Conservation (phyloP, 1,140 invertebrate genomes). For the Hylaeus volcanicus region DNA sequence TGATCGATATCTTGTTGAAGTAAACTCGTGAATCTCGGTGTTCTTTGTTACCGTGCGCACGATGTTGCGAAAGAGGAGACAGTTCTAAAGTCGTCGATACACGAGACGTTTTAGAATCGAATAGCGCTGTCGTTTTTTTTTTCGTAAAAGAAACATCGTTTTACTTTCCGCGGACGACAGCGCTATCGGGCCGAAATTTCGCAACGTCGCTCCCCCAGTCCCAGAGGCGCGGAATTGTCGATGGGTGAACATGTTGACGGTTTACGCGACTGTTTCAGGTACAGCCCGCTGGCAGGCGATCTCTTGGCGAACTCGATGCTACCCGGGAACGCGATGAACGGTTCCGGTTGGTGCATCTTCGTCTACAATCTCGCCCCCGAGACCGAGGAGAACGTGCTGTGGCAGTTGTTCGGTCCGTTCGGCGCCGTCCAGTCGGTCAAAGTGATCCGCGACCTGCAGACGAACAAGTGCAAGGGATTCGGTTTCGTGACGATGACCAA, state of each 20-base stretch:
- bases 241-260: slow-evolving; percentile 38
- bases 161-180: too few relatives aligned
- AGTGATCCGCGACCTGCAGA: slow-evolving; percentile 97
- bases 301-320: slow-evolving; percentile 93
- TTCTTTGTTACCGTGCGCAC: too few relatives aligned
- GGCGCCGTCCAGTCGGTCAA: slow-evolving; percentile 99
- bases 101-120: too few relatives aligned
- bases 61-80: too few relatives aligned
- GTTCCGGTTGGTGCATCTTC: slow-evolving; percentile 98
- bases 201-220: not conserved
- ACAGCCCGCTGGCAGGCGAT: slow-evolving; percentile 96
- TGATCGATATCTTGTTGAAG: not conserved
- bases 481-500: slow-evolving; percentile 99
- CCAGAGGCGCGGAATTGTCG: not conserved
- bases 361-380: slow-evolving; percentile 99
- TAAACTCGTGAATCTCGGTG: too few relatives aligned
- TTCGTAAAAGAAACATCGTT: too few relatives aligned
- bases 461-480: slow-evolving; percentile 99
- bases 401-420: slow-evolving; percentile 99
- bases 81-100: too few relatives aligned
- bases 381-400: slow-evolving; percentile 98
- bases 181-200: not conserved
- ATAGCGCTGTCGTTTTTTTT: too few relatives aligned
- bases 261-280: slow-evolving; percentile 83
- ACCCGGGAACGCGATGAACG: slow-evolving; percentile 89